Conservation (phyloP, 2,797 vertebrate species). For the Steatocranus sp. region DNA sequence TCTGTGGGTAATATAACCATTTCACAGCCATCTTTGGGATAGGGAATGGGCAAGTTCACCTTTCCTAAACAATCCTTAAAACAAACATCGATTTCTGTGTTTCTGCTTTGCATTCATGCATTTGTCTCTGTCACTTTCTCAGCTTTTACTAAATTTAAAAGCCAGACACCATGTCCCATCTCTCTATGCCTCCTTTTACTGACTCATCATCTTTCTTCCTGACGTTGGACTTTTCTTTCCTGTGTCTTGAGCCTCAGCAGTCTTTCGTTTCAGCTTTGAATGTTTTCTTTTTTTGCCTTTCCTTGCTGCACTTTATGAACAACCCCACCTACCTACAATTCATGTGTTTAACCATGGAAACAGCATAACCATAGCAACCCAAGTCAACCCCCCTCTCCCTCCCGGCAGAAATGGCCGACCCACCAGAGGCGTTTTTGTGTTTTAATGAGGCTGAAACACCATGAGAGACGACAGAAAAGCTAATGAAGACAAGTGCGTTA, state of each 20-base stretch:
- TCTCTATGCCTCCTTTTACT: background rate
- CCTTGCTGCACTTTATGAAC: background rate
- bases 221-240: background rate
- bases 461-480: background rate
- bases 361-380: background rate
- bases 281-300: background rate
- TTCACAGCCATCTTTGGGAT: background rate
- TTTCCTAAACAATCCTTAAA: background rate
- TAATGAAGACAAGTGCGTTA: conserved; percentile 5
- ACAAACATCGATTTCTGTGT: background rate
- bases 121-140: background rate
- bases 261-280: background rate
- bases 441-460: conserved; percentile 18
- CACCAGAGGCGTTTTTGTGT: background rate
- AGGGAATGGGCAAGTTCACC: background rate
- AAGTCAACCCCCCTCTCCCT: background rate
- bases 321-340: background rate
- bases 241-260: background rate
- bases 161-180: background rate
- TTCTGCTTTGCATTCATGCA: background rate
- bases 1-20: background rate
- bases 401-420: background rate
- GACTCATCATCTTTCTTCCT: conserved; percentile 2
- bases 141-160: background rate
- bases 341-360: background rate